These are phyloP conservation scores for Aurelia aurita complex sp. Pacific DNA, from an alignment of 30 jellyfish, hydroid and myxozoan species.

Conservation along the genomic window DNA sequence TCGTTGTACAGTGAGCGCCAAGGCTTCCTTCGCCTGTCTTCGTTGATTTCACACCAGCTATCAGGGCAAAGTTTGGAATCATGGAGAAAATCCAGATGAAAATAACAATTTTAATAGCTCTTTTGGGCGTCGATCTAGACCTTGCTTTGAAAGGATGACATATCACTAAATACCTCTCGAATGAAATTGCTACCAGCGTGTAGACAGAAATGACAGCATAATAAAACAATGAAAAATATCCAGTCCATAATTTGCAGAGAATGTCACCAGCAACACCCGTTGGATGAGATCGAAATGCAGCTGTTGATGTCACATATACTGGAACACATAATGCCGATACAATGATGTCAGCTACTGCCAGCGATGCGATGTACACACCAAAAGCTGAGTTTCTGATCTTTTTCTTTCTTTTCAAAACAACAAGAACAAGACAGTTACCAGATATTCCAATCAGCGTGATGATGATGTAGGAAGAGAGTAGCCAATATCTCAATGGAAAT, in stretches of 20 bases:
- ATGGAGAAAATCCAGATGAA: conserved; percentile 31
- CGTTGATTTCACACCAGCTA: conserved; percentile 30
- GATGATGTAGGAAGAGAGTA: conserved; percentile 12
- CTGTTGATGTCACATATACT: conserved; percentile 47
- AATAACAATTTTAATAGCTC: conserved; percentile 24
- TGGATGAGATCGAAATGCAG: conserved; percentile 30
- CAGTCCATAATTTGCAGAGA: conserved; percentile 43
- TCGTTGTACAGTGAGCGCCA: conserved; percentile 64
- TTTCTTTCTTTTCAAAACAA: not conserved
- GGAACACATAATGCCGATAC: conserved; percentile 46
- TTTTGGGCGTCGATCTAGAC: conserved; percentile 16
- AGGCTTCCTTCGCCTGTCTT: conserved; percentile 11
- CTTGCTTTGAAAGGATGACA: conserved; percentile 51
- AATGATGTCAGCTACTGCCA: conserved; percentile 50
- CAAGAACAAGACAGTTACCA: conserved; percentile 38
- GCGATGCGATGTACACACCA: conserved; percentile 43
- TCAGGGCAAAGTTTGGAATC: conserved; percentile 25
- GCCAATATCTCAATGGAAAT: conserved; percentile 53
- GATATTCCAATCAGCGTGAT: conserved; percentile 40
- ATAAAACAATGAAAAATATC: conserved; percentile 32
- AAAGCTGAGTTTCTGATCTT: conserved; percentile 48
- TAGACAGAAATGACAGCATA: conserved; percentile 45
- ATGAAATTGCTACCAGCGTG: conserved; percentile 42
- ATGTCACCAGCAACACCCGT: conserved; percentile 49
- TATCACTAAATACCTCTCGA: conserved; percentile 47